Conservation (phyloP, 2,113 vertebrate genomes). For the Fregata magnificens region DNA sequence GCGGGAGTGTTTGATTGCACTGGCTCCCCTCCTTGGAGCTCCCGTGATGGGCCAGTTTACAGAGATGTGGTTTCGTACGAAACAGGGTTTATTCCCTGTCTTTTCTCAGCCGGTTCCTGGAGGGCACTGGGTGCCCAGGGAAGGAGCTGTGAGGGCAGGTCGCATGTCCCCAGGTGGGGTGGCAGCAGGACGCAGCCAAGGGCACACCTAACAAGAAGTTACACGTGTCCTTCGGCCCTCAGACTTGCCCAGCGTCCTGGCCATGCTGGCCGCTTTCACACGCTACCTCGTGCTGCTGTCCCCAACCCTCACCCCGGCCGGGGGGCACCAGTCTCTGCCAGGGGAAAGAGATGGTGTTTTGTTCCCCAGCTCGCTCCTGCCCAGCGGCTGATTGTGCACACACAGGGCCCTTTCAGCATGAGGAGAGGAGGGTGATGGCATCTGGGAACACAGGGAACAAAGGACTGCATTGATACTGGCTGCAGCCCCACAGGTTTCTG, state of each 20-base stretch:
- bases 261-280: neutral
- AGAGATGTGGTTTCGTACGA: neutral
- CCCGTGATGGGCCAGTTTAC: neutral
- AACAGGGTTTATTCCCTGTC: neutral
- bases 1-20: neutral
- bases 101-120: neutral
- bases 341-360: constrained; percentile 68
- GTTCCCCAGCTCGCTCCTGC: constrained; percentile 43
- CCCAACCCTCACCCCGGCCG: neutral
- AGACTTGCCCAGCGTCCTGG: neutral
- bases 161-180: neutral
- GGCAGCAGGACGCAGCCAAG: neutral
- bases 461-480: constrained; percentile 48
- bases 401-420: constrained; percentile 67
- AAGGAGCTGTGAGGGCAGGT: neutral
- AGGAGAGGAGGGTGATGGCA: constrained; percentile 65
- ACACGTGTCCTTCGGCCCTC: neutral
- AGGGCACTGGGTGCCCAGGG: neutral
- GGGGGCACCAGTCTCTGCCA: constrained; percentile 21
- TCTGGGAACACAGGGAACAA: constrained; percentile 68
- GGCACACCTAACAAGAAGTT: neutral
- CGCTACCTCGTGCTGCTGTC: neutral
- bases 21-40: neutral
- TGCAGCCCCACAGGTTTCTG: constrained; percentile 23
- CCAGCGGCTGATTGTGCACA: constrained; percentile 31